Base-by-base conservation (phyloP, 2,888 invertebrate species). In the Caenorhabditis becei region DNA sequence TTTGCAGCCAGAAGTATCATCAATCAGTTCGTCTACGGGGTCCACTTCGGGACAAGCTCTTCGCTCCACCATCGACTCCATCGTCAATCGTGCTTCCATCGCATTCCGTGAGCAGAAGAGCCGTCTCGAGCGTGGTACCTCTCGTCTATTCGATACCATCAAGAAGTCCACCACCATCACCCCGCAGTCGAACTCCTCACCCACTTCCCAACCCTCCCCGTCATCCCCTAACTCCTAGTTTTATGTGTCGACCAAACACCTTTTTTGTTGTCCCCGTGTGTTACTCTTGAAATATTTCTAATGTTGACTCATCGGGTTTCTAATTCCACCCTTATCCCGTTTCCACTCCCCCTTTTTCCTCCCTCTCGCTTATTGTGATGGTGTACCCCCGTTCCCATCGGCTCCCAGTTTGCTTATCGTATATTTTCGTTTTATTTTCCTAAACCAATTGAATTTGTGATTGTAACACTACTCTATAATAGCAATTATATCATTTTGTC, bases 31-130 rank as follows among this genome's bases (percentile, higher is more conserved):
- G 28, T 66, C 71, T 0, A 16, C 53, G 20, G 26, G 54, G 5
- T 47, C 49, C 35, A 54, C 47, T 20, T 35, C 65, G 11, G 16
- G 65, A 56, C 23, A 72, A 44, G 28, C 44, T n/a, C 41, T 74
- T 24, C 79, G 79, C 7, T 56, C 72, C 49, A 49, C 61, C 2
- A n/a, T 79, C 14, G 79, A 79, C 23, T 61, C 59, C 3, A n/a
- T 79, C 18, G 28, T 79, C 18, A 41, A 5, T 26, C 72, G 72
- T 44, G 72, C 79, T 4, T 63, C 79, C 28, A 74, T 26, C 23
- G 79, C 58, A 2, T 49, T 79, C 26, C 79, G 79, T 32, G 79
- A 79, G 37, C 79, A 79, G 26, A 72, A 62, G 58, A 23, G 18
- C 24, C 77, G 77, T 41, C 37, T 77, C 37, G 69, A 77, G 32